Percentiles rank a stretch among this genome's conserved stretches.
Conservation (phyloP, 2,888 invertebrate genomes). For the Drosophila prolongata region DNA sequence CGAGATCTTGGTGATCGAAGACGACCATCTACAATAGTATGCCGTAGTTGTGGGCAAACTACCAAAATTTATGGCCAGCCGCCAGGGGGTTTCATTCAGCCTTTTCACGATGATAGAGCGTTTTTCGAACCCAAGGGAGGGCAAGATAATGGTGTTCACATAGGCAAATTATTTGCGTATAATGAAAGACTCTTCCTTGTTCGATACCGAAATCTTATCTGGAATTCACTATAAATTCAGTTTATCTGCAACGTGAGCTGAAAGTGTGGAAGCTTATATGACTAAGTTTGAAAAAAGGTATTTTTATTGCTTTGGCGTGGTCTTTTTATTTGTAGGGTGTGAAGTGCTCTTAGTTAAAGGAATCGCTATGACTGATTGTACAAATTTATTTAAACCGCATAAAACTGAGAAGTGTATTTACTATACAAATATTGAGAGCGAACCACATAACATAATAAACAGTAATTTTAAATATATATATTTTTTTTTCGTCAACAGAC, state of each 20-base stretch:
- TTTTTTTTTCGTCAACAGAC: too few relatives aligned
- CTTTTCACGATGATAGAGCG: conserved; percentile 46
- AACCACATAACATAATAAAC: too few relatives aligned
- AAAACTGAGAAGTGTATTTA: too few relatives aligned
- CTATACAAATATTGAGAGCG: too few relatives aligned
- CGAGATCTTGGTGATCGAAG: conserved; percentile 57
- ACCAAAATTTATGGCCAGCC: conserved; percentile 14
- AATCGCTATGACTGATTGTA: too few relatives aligned
- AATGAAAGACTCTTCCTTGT: conserved; percentile 19
- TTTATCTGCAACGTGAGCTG: conserved; percentile 2
- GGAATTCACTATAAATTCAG: background rate
- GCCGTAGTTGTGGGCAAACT: conserved; percentile 26
- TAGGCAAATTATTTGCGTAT: conserved; percentile 4
- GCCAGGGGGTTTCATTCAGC: conserved; percentile 22
- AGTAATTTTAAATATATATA: too few relatives aligned
- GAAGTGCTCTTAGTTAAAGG: too few relatives aligned
- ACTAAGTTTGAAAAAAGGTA: conserved; percentile 9
- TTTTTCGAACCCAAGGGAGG: conserved; percentile 42
- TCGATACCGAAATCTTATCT: conserved; percentile 32
- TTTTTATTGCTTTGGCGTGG: background rate
- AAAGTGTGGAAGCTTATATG: background rate
- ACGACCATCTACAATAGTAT: conserved; percentile 9
- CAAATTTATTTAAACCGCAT: too few relatives aligned
- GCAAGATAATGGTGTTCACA: background rate
- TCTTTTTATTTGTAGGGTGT: background rate